Base-by-base conservation (phyloP, 1,140 invertebrate genomes). In the Musca domestica region DNA sequence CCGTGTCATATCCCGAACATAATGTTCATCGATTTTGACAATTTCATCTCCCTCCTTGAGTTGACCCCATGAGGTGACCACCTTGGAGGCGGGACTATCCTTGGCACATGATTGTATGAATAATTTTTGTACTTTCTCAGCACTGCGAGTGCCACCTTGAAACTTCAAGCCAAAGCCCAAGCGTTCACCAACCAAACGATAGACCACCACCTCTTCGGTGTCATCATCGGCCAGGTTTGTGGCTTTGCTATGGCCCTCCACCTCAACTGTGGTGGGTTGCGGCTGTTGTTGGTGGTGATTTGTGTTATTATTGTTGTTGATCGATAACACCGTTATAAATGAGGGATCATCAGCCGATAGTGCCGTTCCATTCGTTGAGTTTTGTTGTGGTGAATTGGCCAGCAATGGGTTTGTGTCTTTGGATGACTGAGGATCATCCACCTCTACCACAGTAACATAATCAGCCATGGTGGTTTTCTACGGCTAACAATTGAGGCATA, bases 141-240 rank as follows among this genome's bases (percentile, higher is more conserved):
- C 85, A 22, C 88, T 90, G 70, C 90, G 89, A 4, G 91, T 90
- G 3, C 93, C 94, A 34, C 94, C 94, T 82, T 96, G 94, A 78
- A 98, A 96, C 78, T 95, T 94, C 0, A 97, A 82, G 0, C 94
- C 94, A 75, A 98, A 93, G 0, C 95, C 95, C 0, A 98, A 83
- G 48, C 93, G 87, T 80, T 96, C 95, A 0, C 94, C 95, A 0
- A 93, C 92, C 65, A 95, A 84, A 66, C 95, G 86, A 73, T 91
- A 92, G 10, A 95, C 90, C 41, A 90, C 84, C 17, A 95, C 88
- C 81, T 92, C 89, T 71, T 92, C 90, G 15, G 86, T 85, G 15
- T 85, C 12, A 34, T 17, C 30, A n/a, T 15, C 41, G 12, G 15
- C 6, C 15, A 67, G 25, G 19, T 71, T 30, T 0, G 61, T 12